Percentiles rank a stretch among this genome's conserved stretches.
Evolutionary conservation across 2,797 vertebrate species (phyloP).

Genomic region (Okamejei kenojei): DNA sequence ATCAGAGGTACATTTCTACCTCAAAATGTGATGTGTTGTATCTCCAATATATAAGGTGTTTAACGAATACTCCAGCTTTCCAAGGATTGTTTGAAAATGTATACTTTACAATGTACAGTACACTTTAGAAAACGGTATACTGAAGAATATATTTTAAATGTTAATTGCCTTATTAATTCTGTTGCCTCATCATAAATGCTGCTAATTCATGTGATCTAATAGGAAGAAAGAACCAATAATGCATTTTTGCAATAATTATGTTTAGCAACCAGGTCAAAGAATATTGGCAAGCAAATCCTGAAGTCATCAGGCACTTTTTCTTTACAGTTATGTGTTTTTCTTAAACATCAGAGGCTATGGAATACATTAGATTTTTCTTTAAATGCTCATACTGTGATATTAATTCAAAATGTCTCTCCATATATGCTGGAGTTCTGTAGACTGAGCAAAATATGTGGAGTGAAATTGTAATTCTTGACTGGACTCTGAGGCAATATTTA

Average conservation of each 20-base stretch:
- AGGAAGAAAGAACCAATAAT: neutral
- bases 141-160: neutral
- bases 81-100: neutral
- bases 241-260: neutral
- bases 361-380: neutral
- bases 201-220: neutral
- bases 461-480: neutral
- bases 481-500: neutral
- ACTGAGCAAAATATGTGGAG: neutral
- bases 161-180: neutral
- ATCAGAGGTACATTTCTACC: too few species aligned
- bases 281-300: neutral
- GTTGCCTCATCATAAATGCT: neutral
- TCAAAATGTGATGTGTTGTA: neutral
- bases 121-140: neutral
- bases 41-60: conserved; percentile 14
- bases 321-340: neutral
- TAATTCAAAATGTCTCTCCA: neutral
- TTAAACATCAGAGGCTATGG: neutral
- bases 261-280: neutral
- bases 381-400: neutral
- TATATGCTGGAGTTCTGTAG: neutral
- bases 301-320: neutral
- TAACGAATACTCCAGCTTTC: neutral
- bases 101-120: too few species aligned